Conservation (phyloP, 1,140 invertebrate species). For the Neoseiulus cucumeris region DNA sequence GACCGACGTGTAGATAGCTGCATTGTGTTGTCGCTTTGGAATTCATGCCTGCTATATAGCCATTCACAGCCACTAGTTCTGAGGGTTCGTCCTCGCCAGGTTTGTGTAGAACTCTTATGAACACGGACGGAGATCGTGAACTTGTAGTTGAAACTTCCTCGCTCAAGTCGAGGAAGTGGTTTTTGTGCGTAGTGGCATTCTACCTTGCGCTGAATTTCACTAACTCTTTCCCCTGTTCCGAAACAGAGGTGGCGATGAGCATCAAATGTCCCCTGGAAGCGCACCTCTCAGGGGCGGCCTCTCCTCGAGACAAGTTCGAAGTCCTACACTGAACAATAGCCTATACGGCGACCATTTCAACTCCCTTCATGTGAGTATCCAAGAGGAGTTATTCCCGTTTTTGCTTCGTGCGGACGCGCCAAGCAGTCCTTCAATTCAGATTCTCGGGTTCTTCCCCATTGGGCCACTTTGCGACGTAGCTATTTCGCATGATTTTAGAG, state of each 20-base stretch:
- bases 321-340: slow-evolving; percentile 3
- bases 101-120: neutral
- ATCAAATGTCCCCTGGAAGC: slow-evolving; percentile 4
- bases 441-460: too few species aligned
- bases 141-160: too few species aligned
- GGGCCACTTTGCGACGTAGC: too few species aligned
- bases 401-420: too few species aligned
- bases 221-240: neutral
- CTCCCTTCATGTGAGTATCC: slow-evolving; percentile 9
- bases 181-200: neutral
- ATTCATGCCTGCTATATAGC: neutral
- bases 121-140: too few species aligned
- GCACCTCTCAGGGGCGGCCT: neutral
- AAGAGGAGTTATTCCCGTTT: too few species aligned
- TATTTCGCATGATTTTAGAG: too few species aligned
- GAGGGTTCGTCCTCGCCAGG: slow-evolving; percentile 7
- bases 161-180: too few species aligned
- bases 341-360: slow-evolving; percentile 3
- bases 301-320: slow-evolving; percentile 9
- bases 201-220: neutral
- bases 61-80: slow-evolving; percentile 8
- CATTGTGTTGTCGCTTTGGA: too few species aligned
- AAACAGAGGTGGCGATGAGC: slow-evolving; percentile 3
- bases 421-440: too few species aligned
- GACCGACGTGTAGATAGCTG: too few species aligned